Conservation (phyloP, 2,888 invertebrate species). For the Patella pellucida region DNA sequence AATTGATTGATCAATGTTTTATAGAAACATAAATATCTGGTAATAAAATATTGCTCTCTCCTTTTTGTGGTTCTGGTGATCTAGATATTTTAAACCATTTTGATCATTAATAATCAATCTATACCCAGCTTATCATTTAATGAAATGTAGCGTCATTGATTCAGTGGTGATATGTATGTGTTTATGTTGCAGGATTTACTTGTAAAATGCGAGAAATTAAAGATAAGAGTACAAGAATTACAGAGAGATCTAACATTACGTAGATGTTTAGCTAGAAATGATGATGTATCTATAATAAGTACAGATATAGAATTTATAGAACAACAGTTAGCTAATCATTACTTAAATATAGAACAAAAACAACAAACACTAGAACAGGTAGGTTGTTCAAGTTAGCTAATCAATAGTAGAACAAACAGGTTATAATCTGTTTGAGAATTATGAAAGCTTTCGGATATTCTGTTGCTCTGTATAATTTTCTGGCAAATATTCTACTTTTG, state of each 20-base stretch:
- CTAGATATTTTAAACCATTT: too few relatives aligned
- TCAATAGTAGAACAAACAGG: constrained; percentile 57
- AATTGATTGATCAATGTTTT: too few relatives aligned
- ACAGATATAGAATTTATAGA: constrained; percentile 44
- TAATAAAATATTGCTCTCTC: too few relatives aligned
- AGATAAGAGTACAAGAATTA: constrained; percentile 77
- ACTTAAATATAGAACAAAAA: constrained; percentile 55
- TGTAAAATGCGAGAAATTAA: constrained; percentile 56
- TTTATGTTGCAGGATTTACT: constrained; percentile 46
- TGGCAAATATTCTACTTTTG: too few relatives aligned
- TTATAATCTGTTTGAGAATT: constrained; percentile 18
- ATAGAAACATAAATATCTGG: too few relatives aligned
- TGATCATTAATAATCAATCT: too few relatives aligned
- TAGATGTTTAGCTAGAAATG: constrained; percentile 71
- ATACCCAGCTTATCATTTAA: too few relatives aligned
- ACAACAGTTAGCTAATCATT: constrained; percentile 50
- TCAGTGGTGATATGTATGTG: not conserved
- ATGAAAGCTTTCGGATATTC: not conserved
- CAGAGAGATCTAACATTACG: constrained; percentile 80
- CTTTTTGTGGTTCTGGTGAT: too few relatives aligned
- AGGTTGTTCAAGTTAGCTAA: constrained; percentile 45
- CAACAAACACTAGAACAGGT: constrained; percentile 65
- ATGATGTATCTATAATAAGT: constrained; percentile 45
- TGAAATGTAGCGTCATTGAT: too few relatives aligned
- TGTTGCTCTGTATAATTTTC: too few relatives aligned